Evolutionary conservation across 2,888 invertebrate species (phyloP), one percentile per base, ranked within the genome.

Genomic region (Danaus chrysippus): DNA sequence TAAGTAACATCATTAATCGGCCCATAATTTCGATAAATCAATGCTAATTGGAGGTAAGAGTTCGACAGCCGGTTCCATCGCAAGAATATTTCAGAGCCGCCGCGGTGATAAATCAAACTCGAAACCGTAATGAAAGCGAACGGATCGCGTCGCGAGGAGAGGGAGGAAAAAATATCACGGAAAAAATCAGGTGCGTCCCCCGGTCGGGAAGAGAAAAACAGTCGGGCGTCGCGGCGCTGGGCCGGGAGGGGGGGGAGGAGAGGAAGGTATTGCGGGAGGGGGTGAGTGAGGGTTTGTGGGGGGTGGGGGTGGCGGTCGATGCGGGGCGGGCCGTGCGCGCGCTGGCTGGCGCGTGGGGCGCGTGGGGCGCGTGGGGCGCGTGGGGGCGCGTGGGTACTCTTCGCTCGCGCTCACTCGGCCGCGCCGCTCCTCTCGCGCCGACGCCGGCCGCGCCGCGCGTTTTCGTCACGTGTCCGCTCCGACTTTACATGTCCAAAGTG

Each of bases 121-220:
- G 88, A 90, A 87, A 89, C 89, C 91, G 88, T 90, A 91, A 91
- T 91, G 90, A 91, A 91, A 91, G 90, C 90, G 90, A 91, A 89
- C 90, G 90, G 90, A 90, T 90, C 89, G 89, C 89, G 89, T 88
- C 88, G 90, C 87, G 87, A 87, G 86, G 87, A 86, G 86, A 84
- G 85, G 87, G 87, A 87, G 90, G 88, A 88, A 89, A 89, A 91
- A 91, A 89, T 90, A 90, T 90, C 90, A 89, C 89, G 89, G 90
- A 89, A 91, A 91, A 90, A 91, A 91, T 90, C 90, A 90, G 90
- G 90, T 91, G 90, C 89, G 87, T 87, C 89, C 87, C 88, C 88
- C 87, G 86, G 83, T 85, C 86, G 88, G 84, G 79, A 83, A 86
- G 87, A 88, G 87, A 86, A 88, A 90, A 87, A 87, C 87, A 88